Base-by-base conservation (phyloP, 2,888 invertebrate genomes). In the Lasioglossum pauxillum region DNA sequence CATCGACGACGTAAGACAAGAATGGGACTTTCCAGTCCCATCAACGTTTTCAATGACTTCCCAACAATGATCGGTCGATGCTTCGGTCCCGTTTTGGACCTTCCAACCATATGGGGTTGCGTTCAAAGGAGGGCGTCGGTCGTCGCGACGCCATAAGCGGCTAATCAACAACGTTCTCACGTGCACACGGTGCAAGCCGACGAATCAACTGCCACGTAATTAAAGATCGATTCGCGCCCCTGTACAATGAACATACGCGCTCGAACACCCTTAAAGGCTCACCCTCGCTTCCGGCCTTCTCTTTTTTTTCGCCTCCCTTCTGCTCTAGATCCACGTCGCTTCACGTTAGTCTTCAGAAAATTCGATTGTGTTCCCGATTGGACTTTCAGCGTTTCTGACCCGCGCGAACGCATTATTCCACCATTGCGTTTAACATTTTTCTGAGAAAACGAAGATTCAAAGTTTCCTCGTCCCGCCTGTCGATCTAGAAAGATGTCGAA, bases 101-200 rank as follows among this genome's bases (percentile, higher is more conserved):
- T 89, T 91, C 87, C 86, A 91, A 91, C 91, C 91, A 91, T 91
- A 83, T 82, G 77, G 88, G 87, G 75, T 89, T 85, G 82, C 89
- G 85, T 82, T 87, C 87, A 82, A 73, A 69, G 83, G 84, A 81
- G 85, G 75, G 76, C 78, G 84, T 71, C 78, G 73, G n/a, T 31
- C 53, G 79, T 73, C 72, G 41, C 75, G 53, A 72, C 78, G 72
- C 78, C 75, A 31, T 46, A 83, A 85, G 80, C 85, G 75, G 49
- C 57, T 31, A 75, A 82, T 78, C 74, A 85, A 85, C 82, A 75
- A 69, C 77, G 76, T 82, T 77, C 82, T 79, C 46, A 80, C 83
- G 81, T 86, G 88, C 87, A 86, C 85, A 83, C 87, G 78, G 88
- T 89, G 87, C 89, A 85, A 86, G 84, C 84, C 85, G 88, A 90